Conservation (phyloP, 2,797 vertebrate species). For the Lithobates sylvaticus region DNA sequence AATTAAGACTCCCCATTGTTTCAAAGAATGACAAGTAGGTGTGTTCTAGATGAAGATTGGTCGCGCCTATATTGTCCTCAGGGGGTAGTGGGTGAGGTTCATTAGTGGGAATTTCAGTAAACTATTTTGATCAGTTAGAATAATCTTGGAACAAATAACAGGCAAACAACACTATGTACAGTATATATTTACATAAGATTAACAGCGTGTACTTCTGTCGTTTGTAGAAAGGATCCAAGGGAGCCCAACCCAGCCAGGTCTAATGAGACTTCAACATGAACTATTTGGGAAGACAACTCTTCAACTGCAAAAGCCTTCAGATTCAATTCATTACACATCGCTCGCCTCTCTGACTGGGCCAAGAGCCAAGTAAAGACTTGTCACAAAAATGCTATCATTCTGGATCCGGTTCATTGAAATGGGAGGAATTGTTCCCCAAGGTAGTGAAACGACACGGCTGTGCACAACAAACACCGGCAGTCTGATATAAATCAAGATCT, state of each 20-base stretch:
- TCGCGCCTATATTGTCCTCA: no score
- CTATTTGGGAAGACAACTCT: neutral
- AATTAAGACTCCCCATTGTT: no score
- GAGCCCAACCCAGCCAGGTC: slow-evolving; percentile 9
- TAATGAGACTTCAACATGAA: slow-evolving; percentile 23
- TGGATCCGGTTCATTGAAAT: neutral
- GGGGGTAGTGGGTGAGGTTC: no score
- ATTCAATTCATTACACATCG: slow-evolving; percentile 29
- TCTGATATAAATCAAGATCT: no score
- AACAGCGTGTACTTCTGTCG: neutral
- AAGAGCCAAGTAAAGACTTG: slow-evolving; percentile 1
- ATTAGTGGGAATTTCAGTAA: no score
- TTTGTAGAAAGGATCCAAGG: slow-evolving; percentile 38
- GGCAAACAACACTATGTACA: neutral
- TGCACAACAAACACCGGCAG: no score
- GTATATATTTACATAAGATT: neutral
- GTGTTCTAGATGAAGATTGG: no score
- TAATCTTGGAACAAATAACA: no score
- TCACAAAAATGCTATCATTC: neutral
- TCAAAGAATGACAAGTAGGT: no score
- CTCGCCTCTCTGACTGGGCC: slow-evolving; percentile 18
- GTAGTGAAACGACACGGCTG: no score
- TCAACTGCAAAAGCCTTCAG: neutral
- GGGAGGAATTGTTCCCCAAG: no score
- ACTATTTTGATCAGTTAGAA: no score